Percentiles rank a stretch among this genome's conserved stretches.
These are phyloP conservation scores for Volucella inflata DNA, from an alignment of 2,888 invertebrate genomes.

Conservation along the genomic window DNA sequence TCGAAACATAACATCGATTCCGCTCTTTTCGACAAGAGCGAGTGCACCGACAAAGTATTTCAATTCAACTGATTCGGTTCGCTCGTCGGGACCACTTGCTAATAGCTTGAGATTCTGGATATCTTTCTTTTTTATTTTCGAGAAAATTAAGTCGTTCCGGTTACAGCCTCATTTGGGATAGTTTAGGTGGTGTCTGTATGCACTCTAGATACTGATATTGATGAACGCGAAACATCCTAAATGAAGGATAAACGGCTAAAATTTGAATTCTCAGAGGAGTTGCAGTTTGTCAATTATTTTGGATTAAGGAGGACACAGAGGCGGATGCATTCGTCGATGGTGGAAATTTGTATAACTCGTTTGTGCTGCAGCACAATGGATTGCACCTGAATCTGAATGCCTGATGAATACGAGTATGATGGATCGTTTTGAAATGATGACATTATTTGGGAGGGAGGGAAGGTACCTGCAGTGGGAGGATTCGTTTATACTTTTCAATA, in stretches of 20 bases:
- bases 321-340: conserved; percentile 50
- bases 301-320: conserved; percentile 46
- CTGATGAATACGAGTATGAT: background rate
- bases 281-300: conserved; percentile 64
- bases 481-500: background rate
- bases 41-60: conserved; percentile 48
- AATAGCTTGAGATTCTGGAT: conserved; percentile 19
- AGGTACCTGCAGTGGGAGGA: background rate
- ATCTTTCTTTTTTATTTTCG: conserved; percentile 3
- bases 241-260: conserved; percentile 43
- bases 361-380: conserved; percentile 34
- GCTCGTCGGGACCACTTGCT: conserved; percentile 64
- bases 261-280: conserved; percentile 42
- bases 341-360: conserved; percentile 16
- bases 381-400: conserved; percentile 43
- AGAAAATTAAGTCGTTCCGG: conserved; percentile 68
- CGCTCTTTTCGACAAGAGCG: conserved; percentile 46
- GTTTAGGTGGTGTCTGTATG: conserved; percentile 59
- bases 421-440: background rate
- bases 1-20: conserved; percentile 49
- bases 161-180: conserved; percentile 60
- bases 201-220: conserved; percentile 62
- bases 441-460: background rate
- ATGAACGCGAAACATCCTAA: conserved; percentile 26
- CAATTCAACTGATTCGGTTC: conserved; percentile 49